Conservation (phyloP, 2,113 vertebrate genomes). For the Electrona antarctica region DNA sequence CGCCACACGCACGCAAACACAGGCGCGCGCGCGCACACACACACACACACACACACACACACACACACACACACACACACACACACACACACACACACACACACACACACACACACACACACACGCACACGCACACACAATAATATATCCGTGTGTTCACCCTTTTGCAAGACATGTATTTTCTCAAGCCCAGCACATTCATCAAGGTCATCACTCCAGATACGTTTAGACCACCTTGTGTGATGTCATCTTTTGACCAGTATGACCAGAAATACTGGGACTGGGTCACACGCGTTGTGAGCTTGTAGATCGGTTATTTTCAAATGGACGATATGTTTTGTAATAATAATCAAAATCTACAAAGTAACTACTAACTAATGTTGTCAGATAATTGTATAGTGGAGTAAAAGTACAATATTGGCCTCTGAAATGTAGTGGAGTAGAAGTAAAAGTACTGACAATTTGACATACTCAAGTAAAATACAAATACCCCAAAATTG, state of each 20-base stretch:
- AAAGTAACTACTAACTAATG: too few relatives aligned
- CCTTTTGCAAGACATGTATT: neutral
- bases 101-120: neutral
- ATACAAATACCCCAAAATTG: too few relatives aligned
- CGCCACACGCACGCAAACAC: neutral
- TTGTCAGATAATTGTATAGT: too few relatives aligned
- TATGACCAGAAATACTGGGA: neutral
- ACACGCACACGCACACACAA: neutral
- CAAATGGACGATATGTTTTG: too few relatives aligned
- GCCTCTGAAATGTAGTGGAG: too few relatives aligned
- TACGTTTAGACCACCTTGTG: neutral
- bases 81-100: neutral
- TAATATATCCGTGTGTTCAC: neutral
- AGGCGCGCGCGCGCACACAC: neutral
- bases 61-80: neutral
- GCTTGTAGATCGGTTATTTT: too few relatives aligned
- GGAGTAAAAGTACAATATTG: too few relatives aligned
- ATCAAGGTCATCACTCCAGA: constrained; percentile 7
- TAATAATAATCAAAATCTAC: too few relatives aligned
- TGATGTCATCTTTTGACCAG: constrained; percentile 32
- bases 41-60: neutral
- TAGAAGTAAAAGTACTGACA: too few relatives aligned
- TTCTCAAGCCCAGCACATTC: neutral
- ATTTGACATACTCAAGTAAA: too few relatives aligned
- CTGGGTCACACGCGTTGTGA: too few relatives aligned